phyloP scores from a whole-genome alignment of 2,113 vertebrate genomes.

The Electrona antarctica region DNA sequence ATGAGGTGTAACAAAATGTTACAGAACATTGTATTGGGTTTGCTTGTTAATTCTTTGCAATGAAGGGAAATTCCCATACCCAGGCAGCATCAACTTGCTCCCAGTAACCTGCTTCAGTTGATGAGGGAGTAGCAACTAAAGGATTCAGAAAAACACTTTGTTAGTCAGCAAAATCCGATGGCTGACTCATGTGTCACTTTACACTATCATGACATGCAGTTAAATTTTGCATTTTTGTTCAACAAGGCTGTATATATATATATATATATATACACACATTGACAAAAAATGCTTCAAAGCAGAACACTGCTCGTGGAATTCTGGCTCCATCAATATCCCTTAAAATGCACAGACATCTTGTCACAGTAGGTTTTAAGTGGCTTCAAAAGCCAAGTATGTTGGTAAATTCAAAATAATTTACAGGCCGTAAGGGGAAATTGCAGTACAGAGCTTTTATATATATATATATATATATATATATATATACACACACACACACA shows the following conservation, averaged over 20 bases:
- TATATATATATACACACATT: not conserved
- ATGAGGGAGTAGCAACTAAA: not conserved
- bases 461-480: too few relatives aligned
- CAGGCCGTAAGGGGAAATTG: conserved; percentile 29
- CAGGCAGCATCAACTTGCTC: too few relatives aligned
- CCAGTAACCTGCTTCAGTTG: not conserved
- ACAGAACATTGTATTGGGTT: not conserved
- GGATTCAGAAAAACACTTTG: not conserved
- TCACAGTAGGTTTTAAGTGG: conserved; percentile 30
- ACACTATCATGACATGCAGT: conserved; percentile 1
- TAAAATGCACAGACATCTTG: conserved; percentile 13
- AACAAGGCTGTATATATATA: not conserved
- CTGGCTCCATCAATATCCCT: not conserved
- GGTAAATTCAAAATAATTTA: conserved; percentile 13
- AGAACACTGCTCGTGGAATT: not conserved
- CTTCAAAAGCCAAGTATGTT: conserved; percentile 37
- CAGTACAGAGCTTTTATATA: conserved; percentile 31
- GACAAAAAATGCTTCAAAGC: not conserved
- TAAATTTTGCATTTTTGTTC: not conserved
- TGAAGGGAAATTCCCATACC: not conserved
- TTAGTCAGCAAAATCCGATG: not conserved
- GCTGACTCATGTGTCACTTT: not conserved
- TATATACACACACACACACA: too few relatives aligned
- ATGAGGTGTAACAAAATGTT: not conserved
- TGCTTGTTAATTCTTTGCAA: not conserved